Conservation (phyloP, 1,140 invertebrate genomes). For the Plectus sambesii region DNA sequence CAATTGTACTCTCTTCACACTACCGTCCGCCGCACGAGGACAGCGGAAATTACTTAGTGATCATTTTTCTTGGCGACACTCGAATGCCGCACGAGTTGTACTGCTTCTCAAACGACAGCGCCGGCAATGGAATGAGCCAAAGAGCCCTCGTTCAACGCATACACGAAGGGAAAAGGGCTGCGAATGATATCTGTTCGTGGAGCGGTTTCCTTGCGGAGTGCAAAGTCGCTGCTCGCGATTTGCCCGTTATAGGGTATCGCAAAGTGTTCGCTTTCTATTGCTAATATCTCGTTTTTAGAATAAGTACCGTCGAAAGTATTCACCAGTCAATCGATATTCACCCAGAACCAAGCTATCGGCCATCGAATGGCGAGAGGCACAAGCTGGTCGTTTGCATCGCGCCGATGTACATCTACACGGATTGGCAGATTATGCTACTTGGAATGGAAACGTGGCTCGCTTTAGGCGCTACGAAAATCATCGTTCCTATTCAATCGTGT, state of each 20-base stretch:
- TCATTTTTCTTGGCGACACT: slow-evolving; percentile 30
- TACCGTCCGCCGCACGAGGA: slow-evolving; percentile 33
- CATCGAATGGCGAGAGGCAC: slow-evolving; percentile 20
- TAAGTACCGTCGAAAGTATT: slow-evolving; percentile 20
- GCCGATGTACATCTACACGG: slow-evolving; percentile 44
- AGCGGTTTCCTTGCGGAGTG: slow-evolving; percentile 41
- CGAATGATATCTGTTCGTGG: slow-evolving; percentile 42
- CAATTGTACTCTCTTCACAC: slow-evolving; percentile 38
- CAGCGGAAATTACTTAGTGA: slow-evolving; percentile 24
- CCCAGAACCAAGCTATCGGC: slow-evolving; percentile 30
- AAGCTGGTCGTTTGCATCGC: slow-evolving; percentile 43
- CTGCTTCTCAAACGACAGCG: slow-evolving; percentile 20
- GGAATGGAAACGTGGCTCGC: slow-evolving; percentile 42
- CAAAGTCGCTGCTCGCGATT: slow-evolving; percentile 22
- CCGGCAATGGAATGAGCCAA: slow-evolving; percentile 18
- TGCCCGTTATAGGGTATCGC: slow-evolving; percentile 18
- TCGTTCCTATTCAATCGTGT: slow-evolving; percentile 43
- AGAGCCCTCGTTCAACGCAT: slow-evolving; percentile 33
- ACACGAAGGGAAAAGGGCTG: slow-evolving; percentile 38
- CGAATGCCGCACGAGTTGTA: slow-evolving; percentile 28
- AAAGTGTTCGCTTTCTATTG: slow-evolving; percentile 12
- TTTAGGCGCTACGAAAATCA: slow-evolving; percentile 41
- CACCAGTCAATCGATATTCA: slow-evolving; percentile 20
- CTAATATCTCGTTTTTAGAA: slow-evolving; percentile 11
- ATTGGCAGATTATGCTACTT: slow-evolving; percentile 43